Percentiles rank a stretch among this genome's conserved stretches.
Evolutionary conservation across 2,888 invertebrate species (phyloP).

Genomic region (Perizoma flavofasciatum): DNA sequence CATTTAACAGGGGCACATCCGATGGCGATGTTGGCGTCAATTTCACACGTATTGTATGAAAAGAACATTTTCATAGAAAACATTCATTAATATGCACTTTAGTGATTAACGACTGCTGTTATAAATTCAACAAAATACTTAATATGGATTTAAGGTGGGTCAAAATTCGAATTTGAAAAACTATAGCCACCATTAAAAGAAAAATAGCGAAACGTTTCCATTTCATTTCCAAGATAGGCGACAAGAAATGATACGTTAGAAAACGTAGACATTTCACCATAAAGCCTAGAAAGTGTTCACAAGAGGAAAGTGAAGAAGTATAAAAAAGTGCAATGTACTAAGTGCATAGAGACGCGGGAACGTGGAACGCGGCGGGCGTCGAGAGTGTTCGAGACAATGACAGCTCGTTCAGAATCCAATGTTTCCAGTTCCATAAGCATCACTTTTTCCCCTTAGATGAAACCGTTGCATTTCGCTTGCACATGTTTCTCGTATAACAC

Average conservation of each 20-base stretch:
- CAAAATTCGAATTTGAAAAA: conserved; percentile 34
- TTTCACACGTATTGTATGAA: conserved; percentile 7
- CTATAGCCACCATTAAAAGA: conserved; percentile 43
- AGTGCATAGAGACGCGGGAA: conserved; percentile 66
- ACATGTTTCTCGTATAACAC: conserved; percentile 68
- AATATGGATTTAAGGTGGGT: conserved; percentile 26
- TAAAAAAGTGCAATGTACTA: conserved; percentile 68
- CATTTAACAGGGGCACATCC: conserved; percentile 11
- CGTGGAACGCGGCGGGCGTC: conserved; percentile 30
- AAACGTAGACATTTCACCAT: conserved; percentile 81
- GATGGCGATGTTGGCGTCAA: neutral
- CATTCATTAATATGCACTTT: neutral
- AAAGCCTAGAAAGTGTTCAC: conserved; percentile 81
- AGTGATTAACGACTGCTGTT: neutral
- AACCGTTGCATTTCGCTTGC: conserved; percentile 62
- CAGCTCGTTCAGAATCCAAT: conserved; percentile 56
- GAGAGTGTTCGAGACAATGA: conserved; percentile 55
- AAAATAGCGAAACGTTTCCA: conserved; percentile 76
- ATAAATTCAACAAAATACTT: conserved; percentile 1
- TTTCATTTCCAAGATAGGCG: conserved; percentile 70
- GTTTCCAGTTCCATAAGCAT: conserved; percentile 68
- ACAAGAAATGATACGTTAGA: conserved; percentile 78
- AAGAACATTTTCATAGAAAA: conserved; percentile 5
- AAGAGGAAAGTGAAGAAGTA: conserved; percentile 82
- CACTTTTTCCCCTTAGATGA: conserved; percentile 76